A percentile compares a stretch with the other conserved stretches of the same genome.
Conservation (phyloP, 35 echinoderm and acorn worm species). For the Holothuria glaberrima region DNA sequence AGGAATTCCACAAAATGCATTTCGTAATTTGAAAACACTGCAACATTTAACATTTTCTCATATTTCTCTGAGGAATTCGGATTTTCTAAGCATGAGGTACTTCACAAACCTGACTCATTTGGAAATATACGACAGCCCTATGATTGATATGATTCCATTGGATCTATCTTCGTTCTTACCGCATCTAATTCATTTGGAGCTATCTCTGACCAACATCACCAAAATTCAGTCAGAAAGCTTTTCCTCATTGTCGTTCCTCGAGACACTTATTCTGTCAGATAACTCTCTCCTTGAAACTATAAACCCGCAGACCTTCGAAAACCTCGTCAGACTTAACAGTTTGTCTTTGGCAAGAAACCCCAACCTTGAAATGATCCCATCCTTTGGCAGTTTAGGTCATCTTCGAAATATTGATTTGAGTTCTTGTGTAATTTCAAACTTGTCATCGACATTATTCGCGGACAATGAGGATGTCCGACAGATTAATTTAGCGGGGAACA, state of each 20-base stretch:
- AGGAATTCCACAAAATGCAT: constrained; percentile 39
- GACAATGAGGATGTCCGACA: neutral
- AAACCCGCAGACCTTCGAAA: neutral
- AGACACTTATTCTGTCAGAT: neutral
- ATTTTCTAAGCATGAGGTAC: neutral
- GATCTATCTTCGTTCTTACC: neutral
- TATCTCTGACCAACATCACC: neutral
- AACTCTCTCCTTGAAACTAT: neutral
- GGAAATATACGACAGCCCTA: neutral
- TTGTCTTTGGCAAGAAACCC: neutral
- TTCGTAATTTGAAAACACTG: neutral
- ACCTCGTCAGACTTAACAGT: neutral
- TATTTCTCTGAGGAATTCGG: neutral
- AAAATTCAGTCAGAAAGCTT: neutral
- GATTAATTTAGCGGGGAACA: neutral
- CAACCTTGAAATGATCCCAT: neutral
- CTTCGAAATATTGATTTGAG: neutral
- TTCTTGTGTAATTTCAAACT: neutral
- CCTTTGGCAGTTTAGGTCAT: neutral
- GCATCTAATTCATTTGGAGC: neutral
- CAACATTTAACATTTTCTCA: neutral
- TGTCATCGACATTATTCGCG: neutral
- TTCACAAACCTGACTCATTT: neutral
- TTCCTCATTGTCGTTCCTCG: neutral
- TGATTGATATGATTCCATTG: neutral